phyloP scores from a whole-genome alignment of 2,797 vertebrate species.

The Salmo trutta region DNA sequence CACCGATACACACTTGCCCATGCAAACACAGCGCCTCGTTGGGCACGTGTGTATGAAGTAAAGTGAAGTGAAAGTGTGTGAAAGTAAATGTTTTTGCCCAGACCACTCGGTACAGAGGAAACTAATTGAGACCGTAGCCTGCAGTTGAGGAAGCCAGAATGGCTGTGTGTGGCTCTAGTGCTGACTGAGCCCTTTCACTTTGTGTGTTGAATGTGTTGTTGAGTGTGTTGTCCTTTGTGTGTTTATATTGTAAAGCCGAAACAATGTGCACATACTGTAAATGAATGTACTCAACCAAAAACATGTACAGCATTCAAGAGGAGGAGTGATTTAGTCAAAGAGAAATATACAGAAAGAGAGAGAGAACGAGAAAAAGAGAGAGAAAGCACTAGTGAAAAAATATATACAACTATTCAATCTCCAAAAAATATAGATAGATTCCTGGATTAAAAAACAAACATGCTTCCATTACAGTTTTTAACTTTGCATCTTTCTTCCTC shows the following conservation, averaged over 20 bases:
- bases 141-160: constrained; percentile 66
- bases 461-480: neutral
- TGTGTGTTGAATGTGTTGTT: neutral
- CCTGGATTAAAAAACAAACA: too few relatives aligned
- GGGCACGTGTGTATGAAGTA: constrained; percentile 46
- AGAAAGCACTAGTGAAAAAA: too few relatives aligned
- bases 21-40: constrained; percentile 2
- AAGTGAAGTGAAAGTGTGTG: constrained; percentile 79
- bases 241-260: neutral
- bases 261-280: neutral
- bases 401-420: too few relatives aligned
- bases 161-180: constrained; percentile 50
- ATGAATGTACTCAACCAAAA: neutral
- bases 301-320: neutral
- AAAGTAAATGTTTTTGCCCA: constrained; percentile 75
- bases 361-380: too few relatives aligned
- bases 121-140: constrained; percentile 59
- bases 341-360: too few relatives aligned
- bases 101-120: constrained; percentile 68
- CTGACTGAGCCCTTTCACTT: constrained; percentile 61
- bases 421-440: too few relatives aligned
- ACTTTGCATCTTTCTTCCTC: neutral
- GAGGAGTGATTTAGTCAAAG: neutral
- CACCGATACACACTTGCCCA: neutral
- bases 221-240: neutral